phyloP scores from a whole-genome alignment of 1,140 invertebrate genomes.

The Bombus cullumanus region DNA sequence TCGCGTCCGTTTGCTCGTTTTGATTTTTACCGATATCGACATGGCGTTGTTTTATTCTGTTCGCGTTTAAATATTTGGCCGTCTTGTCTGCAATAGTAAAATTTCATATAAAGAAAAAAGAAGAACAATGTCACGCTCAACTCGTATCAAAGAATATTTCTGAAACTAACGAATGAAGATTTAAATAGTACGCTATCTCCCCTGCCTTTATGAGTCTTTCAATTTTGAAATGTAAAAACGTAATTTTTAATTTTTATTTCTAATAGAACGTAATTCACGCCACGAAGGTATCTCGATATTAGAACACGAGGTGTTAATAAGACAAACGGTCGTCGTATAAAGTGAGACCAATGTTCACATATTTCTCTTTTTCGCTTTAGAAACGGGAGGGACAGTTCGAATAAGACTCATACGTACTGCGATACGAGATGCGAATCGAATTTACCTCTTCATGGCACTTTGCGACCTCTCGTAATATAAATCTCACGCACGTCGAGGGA shows the following conservation, averaged over 20 bases:
- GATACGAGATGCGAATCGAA: neutral
- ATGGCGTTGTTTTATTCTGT: fast-evolving
- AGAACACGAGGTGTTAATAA: neutral
- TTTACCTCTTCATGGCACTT: neutral
- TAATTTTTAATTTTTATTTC: too few species aligned
- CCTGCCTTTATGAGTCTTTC: neutral
- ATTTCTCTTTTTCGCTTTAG: neutral
- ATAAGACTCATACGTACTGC: neutral
- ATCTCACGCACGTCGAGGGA: neutral
- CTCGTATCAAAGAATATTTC: neutral
- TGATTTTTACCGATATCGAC: neutral
- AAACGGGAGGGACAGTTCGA: conserved; percentile 21
- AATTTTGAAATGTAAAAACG: too few species aligned
- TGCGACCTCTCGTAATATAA: neutral
- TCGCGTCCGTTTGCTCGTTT: neutral
- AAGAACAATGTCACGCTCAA: too few species aligned
- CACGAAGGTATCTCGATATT: neutral
- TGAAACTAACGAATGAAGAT: neutral
- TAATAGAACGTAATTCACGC: neutral
- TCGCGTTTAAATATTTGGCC: neutral
- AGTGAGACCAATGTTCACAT: neutral
- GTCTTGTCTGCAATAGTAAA: neutral
- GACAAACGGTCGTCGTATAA: neutral
- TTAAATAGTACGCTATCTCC: too few species aligned
- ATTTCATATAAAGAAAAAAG: neutral